Percentiles rank a stretch among this genome's conserved stretches.
Evolutionary conservation across 1,140 invertebrate genomes (phyloP).

Genomic region (Drosophila virilis): DNA sequence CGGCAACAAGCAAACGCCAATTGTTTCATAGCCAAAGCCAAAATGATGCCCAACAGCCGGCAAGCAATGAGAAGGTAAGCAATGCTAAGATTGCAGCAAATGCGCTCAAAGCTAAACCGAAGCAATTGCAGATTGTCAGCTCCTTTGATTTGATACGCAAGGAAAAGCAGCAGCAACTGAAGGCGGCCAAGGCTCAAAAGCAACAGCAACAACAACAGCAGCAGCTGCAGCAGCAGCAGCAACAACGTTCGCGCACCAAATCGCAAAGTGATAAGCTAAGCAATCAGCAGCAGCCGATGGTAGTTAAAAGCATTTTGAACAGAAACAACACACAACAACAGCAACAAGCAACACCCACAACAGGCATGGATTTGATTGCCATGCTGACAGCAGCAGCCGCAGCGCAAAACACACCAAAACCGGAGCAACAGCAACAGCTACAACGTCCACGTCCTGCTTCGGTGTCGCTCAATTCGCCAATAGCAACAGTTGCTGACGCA

Average conservation of each 20-base stretch:
- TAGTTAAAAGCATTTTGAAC: constrained; percentile 46
- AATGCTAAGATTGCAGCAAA: background rate
- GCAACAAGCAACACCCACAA: constrained; percentile 58
- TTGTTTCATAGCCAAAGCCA: constrained; percentile 82
- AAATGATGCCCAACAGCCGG: constrained; percentile 71
- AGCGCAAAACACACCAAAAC: constrained; percentile 57
- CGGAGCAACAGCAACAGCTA: constrained; percentile 55
- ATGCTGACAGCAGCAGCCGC: constrained; percentile 71
- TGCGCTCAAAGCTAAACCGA: constrained; percentile 4
- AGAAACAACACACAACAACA: constrained; percentile 17
- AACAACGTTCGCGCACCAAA: constrained; percentile 62
- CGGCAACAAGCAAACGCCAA: constrained; percentile 67
- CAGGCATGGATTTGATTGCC: constrained; percentile 68
- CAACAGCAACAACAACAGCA: constrained; percentile 52
- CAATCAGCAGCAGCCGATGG: constrained; percentile 53
- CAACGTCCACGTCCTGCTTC: constrained; percentile 76
- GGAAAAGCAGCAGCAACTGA: constrained; percentile 76
- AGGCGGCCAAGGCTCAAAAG: constrained; percentile 68
- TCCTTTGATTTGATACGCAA: constrained; percentile 83
- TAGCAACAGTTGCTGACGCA: constrained; percentile 39
- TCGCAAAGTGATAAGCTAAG: constrained; percentile 72
- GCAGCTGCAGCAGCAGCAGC: constrained; percentile 50
- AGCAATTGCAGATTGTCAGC: constrained; percentile 72
- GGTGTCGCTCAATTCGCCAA: constrained; percentile 65
- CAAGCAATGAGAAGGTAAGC: constrained; percentile 71